phyloP scores from a whole-genome alignment of 2,113 vertebrate species.

The Pagrus major region DNA sequence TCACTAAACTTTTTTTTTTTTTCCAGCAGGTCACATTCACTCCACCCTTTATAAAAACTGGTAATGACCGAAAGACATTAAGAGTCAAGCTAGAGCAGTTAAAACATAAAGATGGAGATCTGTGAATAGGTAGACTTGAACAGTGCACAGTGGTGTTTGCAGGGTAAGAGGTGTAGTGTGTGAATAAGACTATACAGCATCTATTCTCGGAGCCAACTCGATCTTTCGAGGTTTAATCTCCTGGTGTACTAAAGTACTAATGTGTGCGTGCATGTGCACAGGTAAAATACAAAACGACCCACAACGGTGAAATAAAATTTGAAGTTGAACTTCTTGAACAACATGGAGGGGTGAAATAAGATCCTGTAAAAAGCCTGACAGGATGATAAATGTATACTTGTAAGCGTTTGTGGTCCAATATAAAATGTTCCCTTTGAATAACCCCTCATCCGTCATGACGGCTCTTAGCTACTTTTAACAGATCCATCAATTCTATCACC shows the following conservation, averaged over 20 bases:
- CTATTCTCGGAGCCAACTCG: neutral
- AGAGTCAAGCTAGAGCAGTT: neutral
- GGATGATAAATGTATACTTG: slow-evolving; percentile 32
- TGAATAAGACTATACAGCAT: slow-evolving; percentile 23
- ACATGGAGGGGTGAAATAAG: slow-evolving; percentile 18
- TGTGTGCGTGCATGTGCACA: slow-evolving; percentile 11
- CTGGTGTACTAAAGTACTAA: neutral
- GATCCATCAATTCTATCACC: slow-evolving; percentile 17
- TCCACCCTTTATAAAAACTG: slow-evolving; percentile 1
- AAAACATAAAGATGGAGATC: neutral
- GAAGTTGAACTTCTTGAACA: neutral
- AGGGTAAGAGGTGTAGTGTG: neutral
- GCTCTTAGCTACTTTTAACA: slow-evolving; percentile 30
- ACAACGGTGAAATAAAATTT: neutral
- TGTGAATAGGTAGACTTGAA: neutral
- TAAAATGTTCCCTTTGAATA: slow-evolving; percentile 63
- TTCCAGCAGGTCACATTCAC: slow-evolving; percentile 17
- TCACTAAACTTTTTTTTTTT: slow-evolving; percentile 5
- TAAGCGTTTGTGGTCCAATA: slow-evolving; percentile 52
- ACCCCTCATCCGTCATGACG: slow-evolving; percentile 15
- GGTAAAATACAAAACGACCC: neutral
- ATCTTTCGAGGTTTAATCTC: neutral
- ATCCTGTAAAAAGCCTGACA: slow-evolving; percentile 26
- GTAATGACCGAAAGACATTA: neutral
- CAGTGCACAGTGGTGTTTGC: slow-evolving; percentile 31